These are phyloP conservation scores for Ophioninae sp. DNA, from an alignment of 2,888 invertebrate species.

Conservation along the genomic window DNA sequence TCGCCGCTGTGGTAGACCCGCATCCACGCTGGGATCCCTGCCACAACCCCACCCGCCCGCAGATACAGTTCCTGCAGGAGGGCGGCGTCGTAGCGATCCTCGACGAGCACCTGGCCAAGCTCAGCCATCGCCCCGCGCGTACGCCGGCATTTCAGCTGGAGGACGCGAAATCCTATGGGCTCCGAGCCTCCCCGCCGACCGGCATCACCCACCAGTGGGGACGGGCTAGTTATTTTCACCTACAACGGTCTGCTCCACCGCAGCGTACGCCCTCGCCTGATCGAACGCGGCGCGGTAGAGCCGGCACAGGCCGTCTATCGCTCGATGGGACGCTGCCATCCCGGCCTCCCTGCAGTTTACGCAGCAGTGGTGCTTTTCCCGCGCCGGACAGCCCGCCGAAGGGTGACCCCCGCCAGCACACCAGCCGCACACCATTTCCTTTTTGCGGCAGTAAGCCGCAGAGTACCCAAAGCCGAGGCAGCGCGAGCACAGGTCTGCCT, in stretches of 20 bases:
- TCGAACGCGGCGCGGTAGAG: not conserved
- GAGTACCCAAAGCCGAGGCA: constrained; percentile 15
- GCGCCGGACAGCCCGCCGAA: not conserved
- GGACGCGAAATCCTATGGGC: no score
- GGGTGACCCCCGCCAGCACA: no score
- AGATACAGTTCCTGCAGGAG: no score
- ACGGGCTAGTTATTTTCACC: not conserved
- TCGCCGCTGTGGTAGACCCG: not conserved
- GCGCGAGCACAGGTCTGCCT: constrained; percentile 16
- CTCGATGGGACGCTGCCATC: not conserved
- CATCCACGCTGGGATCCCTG: constrained; percentile 3
- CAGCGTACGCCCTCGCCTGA: not conserved
- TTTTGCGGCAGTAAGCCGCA: not conserved
- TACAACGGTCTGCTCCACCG: not conserved
- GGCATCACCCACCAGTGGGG: not conserved
- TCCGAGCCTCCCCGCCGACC: no score
- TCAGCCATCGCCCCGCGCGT: no score
- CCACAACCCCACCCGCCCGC: not conserved
- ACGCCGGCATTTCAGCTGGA: no score
- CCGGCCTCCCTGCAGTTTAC: constrained; percentile 14
- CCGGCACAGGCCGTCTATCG: not conserved
- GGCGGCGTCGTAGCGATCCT: no score
- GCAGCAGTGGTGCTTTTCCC: not conserved
- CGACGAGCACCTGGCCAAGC: no score
- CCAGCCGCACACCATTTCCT: not conserved